Evolutionary conservation across 1,140 invertebrate genomes (phyloP), one percentile per base, ranked within the genome.

Genomic region (Macrostomum lignano): DNA sequence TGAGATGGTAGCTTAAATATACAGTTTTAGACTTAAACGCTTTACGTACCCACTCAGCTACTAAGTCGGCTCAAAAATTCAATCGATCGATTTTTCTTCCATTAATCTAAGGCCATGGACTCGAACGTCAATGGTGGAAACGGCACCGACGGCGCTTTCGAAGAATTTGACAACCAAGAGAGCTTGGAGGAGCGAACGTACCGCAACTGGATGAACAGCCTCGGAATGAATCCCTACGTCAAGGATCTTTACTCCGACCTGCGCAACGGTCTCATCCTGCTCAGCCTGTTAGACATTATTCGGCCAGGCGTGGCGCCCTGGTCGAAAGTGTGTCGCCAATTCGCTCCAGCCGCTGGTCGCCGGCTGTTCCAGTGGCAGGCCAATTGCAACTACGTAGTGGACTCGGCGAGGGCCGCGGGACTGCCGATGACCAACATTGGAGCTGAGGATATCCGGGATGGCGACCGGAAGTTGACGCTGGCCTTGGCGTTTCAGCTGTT

Each of bases 211-310:
- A 36, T 36, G 34, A 36, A 36, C 21, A 29, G 25, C 3, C 20
- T 98, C 74, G 88, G 88, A 21, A 82, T 96, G 2, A 61, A 67
- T 4, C 88, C 86, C 1, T 74, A 79, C 51, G 82, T 96, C 0
- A 86, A 94, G 58, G 84, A 82, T 74, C 61, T 98, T 10, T 96
- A 94, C 54, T 77, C 73, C 0, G 88, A 96, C 60, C 62, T 96
- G 15, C 73, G 76, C n/a, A 81, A 93, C 62, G 86, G 86, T 9
- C 62, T 93, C 4, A 72, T 96, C 25, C 82, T 94, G 46, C 93
- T 94, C 62, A 82, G 94, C 59, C 63, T 98, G 0, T 94, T 84
- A 51, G 88, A 98, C 47, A 74, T 86, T 40, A 93, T 96, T 48
- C 75, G 78, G 48, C 77, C 79, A 0, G 82, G 81, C 17, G 76